Conservation (phyloP, 2,113 vertebrate genomes). For the Phaethornis superciliosus region DNA sequence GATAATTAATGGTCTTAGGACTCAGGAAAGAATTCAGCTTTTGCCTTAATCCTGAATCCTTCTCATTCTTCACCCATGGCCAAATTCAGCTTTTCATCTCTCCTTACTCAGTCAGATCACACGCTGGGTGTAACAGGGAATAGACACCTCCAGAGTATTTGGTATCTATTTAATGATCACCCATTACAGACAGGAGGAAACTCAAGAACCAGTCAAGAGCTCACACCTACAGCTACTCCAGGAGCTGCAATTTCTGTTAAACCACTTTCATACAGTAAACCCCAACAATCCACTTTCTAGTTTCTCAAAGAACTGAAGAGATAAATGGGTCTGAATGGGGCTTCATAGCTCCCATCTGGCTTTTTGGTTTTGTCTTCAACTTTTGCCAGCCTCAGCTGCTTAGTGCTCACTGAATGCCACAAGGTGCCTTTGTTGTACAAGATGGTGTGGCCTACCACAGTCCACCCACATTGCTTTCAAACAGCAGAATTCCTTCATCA, state of each 20-base stretch:
- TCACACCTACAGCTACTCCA: neutral
- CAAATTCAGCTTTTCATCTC: neutral
- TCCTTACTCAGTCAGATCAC: neutral
- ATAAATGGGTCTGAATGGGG: neutral
- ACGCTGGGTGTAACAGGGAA: neutral
- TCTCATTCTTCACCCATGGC: neutral
- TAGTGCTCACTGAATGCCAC: neutral
- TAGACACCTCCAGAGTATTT: neutral
- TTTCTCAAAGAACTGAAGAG: neutral
- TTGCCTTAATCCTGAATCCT: neutral
- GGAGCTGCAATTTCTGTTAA: neutral
- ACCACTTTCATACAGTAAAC: neutral
- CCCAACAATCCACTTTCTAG: neutral
- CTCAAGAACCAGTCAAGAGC: neutral
- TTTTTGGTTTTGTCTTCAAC: neutral
- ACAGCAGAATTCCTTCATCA: neutral
- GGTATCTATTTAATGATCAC: neutral
- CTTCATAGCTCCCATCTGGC: neutral
- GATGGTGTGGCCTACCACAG: neutral
- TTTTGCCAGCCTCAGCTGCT: neutral
- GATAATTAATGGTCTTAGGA: neutral
- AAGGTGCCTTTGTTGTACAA: neutral
- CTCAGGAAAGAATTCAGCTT: neutral
- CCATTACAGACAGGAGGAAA: neutral
- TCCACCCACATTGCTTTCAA: neutral